A percentile compares a stretch with the other conserved stretches of the same genome.
Conservation (phyloP, 2,797 vertebrate species). For the Oreortyx pictus region DNA sequence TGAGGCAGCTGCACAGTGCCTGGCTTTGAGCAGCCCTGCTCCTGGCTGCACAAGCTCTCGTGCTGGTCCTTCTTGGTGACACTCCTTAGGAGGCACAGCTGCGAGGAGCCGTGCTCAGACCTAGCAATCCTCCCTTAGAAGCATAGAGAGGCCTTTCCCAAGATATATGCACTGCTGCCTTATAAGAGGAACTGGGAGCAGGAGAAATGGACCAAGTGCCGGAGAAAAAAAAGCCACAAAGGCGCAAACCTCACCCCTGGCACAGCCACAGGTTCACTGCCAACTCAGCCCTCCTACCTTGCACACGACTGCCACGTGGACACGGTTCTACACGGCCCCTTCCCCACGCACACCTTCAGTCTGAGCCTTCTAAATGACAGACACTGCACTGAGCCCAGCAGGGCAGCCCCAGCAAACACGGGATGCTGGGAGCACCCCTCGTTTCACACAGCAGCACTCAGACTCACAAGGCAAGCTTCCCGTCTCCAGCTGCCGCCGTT, state of each 20-base stretch:
- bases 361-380: accelerated
- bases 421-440: accelerated
- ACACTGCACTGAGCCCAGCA: accelerated
- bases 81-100: neutral
- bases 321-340: neutral
- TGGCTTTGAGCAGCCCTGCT: neutral
- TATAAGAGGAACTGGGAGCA: neutral
- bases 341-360: accelerated
- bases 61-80: neutral
- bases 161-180: neutral
- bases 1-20: neutral
- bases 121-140: neutral
- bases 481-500: neutral
- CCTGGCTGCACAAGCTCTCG: no score
- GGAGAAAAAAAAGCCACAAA: accelerated
- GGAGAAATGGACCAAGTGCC: neutral
- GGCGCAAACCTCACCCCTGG: neutral
- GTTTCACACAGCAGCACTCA: no score
- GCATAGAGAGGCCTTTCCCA: neutral
- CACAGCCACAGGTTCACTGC: neutral
- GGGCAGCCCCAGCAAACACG: accelerated
- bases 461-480: neutral
- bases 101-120: neutral
- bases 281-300: accelerated
- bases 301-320: accelerated